Evolutionary conservation across 2,113 vertebrate species (phyloP), one percentile per base, ranked within the genome.

Genomic region (Halcyon senegalensis): DNA sequence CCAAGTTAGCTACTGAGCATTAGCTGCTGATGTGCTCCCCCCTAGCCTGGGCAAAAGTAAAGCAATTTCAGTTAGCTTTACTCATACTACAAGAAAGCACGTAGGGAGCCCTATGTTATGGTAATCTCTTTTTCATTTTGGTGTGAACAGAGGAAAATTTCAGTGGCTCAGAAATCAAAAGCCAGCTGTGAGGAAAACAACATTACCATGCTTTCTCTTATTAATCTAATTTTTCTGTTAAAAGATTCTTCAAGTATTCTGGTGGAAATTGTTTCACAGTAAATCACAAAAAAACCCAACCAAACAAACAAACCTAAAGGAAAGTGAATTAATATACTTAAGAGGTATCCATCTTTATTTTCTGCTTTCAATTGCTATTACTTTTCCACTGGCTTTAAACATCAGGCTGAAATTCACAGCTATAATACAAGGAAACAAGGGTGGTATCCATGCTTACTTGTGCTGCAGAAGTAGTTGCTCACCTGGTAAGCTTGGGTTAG

Each of bases 401-500:
- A 33, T 9, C 41, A 43, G 44, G 35, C 31, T 95, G 80, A 43
- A 87, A 76, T 20, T 55, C 39, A 30, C 2, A 12, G 31, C 30
- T 35, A 3, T 56, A 58, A 44, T 17, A 53, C 37, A 76, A 70
- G 74, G 76, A 37, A 56, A 39, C 15, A 55, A 94, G n/a, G 14
- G 25, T 19, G 31, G 30, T 33, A 19, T 58, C 35, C 44, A 31
- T n/a, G 53, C 53, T 73, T 81, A 20, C 39, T 66, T 73, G 39
- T 35, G 55, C 66, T 87, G 48, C 39, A 72, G 81, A 70, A 62
- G 58, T 59, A 70, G 13, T 64, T 87, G 63, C 2, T 55, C 31
- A 35, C 25, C 5, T 0, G 0, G 1, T 23, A 41, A 73, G 11
- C 13, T 56, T 44, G 58, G 37, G 18, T 43, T 31, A 81, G 68